A percentile compares a stretch with the other conserved stretches of the same genome.
phyloP scores from a whole-genome alignment of 2,113 vertebrate genomes.

The Peromyscus leucopus region DNA sequence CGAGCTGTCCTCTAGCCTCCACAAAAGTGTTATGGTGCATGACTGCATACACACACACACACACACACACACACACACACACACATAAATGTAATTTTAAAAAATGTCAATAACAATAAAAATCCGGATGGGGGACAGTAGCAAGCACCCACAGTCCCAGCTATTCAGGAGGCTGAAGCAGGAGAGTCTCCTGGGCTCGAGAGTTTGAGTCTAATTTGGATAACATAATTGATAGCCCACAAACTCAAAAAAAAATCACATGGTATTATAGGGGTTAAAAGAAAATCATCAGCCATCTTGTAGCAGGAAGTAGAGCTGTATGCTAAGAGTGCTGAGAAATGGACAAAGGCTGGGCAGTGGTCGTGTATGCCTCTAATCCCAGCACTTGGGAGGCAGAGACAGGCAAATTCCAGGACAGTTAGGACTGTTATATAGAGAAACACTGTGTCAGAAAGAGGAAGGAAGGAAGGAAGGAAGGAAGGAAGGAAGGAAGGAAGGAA shows the following conservation, averaged over 20 bases:
- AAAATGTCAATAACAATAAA: not conserved
- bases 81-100: not conserved
- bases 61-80: too few relatives aligned
- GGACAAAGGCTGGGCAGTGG: too few relatives aligned
- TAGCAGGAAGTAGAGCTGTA: not conserved
- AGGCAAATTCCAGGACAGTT: too few relatives aligned
- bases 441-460: too few relatives aligned
- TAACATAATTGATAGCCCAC: not conserved
- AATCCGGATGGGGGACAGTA: not conserved
- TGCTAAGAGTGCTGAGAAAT: not conserved
- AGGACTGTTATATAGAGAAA: too few relatives aligned
- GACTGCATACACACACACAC: too few relatives aligned
- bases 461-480: too few relatives aligned
- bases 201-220: not conserved
- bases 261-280: not conserved
- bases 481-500: too few relatives aligned
- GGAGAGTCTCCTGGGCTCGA: not conserved
- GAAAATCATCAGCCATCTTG: not conserved
- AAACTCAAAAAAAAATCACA: not conserved
- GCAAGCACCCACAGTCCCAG: not conserved
- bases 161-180: not conserved
- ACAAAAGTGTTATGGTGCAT: accelerated
- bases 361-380: too few relatives aligned
- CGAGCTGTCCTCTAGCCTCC: not conserved
- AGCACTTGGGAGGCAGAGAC: too few relatives aligned